Conservation (phyloP, 2,888 invertebrate species). For the Drosophila infuscata region DNA sequence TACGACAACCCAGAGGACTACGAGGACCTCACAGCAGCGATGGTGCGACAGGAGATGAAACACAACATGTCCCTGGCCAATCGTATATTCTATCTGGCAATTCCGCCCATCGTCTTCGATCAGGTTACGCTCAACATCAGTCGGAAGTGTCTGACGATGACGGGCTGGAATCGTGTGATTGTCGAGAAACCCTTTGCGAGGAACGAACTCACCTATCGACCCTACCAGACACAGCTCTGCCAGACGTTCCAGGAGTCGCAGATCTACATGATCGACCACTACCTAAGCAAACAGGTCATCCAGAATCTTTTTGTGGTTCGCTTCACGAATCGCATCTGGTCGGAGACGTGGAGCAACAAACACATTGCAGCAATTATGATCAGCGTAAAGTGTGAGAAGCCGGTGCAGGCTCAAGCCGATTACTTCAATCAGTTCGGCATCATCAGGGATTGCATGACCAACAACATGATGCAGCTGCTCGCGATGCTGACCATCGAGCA, state of each 20-base stretch:
- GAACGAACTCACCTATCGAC: slow-evolving; percentile 49
- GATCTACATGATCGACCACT: slow-evolving; percentile 70
- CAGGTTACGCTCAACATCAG: slow-evolving; percentile 48
- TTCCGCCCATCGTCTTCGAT: slow-evolving; percentile 61
- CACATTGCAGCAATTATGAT: slow-evolving; percentile 68
- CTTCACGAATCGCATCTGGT: slow-evolving; percentile 62
- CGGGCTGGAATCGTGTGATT: slow-evolving; percentile 60
- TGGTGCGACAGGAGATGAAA: slow-evolving; percentile 56
- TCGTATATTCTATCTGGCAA: slow-evolving; percentile 66
- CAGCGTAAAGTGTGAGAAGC: slow-evolving; percentile 50
- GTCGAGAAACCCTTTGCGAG: slow-evolving; percentile 67
- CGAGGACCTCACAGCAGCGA: slow-evolving; percentile 19
- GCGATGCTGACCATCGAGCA: slow-evolving; percentile 64
- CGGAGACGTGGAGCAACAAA: slow-evolving; percentile 58
- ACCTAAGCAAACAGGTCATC: slow-evolving; percentile 54
- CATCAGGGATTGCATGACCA: slow-evolving; percentile 67
- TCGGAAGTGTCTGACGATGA: slow-evolving; percentile 52
- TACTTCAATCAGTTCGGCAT: slow-evolving; percentile 68
- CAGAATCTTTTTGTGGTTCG: slow-evolving; percentile 64
- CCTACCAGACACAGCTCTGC: slow-evolving; percentile 59
- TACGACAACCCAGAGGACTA: slow-evolving; percentile 55
- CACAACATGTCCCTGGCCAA: slow-evolving; percentile 50
- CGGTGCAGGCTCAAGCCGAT: slow-evolving; percentile 54
- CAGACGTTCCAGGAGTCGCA: slow-evolving; percentile 65
- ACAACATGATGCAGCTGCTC: slow-evolving; percentile 66